These are phyloP conservation scores for Calliopum simillimum DNA, from an alignment of 2,888 invertebrate genomes.

Conservation along the genomic window DNA sequence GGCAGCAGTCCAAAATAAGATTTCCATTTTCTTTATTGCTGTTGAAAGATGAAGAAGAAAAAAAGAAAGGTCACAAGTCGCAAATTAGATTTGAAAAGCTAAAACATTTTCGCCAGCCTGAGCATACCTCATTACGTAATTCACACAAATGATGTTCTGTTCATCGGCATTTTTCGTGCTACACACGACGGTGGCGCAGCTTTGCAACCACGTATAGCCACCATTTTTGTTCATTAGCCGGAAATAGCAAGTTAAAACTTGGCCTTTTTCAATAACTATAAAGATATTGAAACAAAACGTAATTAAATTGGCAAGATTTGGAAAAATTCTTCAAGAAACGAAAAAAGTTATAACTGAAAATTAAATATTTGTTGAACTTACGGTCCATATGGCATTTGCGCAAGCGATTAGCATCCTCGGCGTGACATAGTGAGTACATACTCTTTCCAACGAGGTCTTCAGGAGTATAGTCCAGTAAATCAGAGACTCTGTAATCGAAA, in stretches of 20 bases:
- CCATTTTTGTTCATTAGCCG: constrained; percentile 96
- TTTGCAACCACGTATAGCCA: constrained; percentile 97
- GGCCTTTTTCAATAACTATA: constrained; percentile 95
- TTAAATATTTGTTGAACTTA: constrained; percentile 73
- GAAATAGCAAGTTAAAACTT: constrained; percentile 96
- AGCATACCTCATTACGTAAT: constrained; percentile 93
- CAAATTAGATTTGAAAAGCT: too few species aligned
- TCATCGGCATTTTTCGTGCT: constrained; percentile 96
- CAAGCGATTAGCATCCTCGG: constrained; percentile 93
- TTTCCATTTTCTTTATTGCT: constrained; percentile 81
- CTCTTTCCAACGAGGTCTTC: constrained; percentile 95
- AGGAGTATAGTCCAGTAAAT: constrained; percentile 90
- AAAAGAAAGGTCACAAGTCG: background rate
- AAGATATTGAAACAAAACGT: constrained; percentile 15
- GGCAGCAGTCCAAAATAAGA: constrained; percentile 93
- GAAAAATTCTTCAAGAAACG: background rate
- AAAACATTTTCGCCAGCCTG: background rate
- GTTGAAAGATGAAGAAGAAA: background rate
- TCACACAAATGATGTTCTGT: constrained; percentile 97
- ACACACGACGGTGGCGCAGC: constrained; percentile 96
- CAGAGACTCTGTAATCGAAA: constrained; percentile 79
- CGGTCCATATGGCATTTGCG: constrained; percentile 95
- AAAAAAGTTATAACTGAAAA: background rate
- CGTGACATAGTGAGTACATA: constrained; percentile 94
- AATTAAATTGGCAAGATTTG: too few species aligned